Conservation (phyloP, 1,140 invertebrate species). For the Eumaeus atala region DNA sequence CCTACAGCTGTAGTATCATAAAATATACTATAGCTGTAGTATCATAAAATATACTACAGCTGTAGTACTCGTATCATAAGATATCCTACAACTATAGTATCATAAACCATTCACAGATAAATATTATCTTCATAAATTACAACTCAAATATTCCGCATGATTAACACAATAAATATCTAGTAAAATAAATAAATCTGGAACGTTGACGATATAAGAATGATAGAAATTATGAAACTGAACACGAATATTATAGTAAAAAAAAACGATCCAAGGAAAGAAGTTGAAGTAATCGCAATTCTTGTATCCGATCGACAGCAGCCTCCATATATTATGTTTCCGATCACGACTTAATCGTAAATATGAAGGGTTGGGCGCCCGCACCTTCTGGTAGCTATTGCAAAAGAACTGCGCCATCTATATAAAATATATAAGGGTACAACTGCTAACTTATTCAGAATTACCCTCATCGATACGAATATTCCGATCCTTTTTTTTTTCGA, state of each 20-base stretch:
- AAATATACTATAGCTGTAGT: too few species aligned
- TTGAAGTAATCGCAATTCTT: slow-evolving; percentile 12
- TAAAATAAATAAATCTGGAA: too few species aligned
- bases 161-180: too few species aligned
- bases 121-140: too few species aligned
- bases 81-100: too few species aligned
- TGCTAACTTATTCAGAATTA: slow-evolving; percentile 28
- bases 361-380: slow-evolving; percentile 56
- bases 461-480: slow-evolving; percentile 10
- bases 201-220: too few species aligned
- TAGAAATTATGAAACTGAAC: too few species aligned
- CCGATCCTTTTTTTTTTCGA: slow-evolving; percentile 11
- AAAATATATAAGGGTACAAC: slow-evolving; percentile 53
- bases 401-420: slow-evolving; percentile 59
- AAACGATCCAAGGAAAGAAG: slow-evolving; percentile 11
- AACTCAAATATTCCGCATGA: too few species aligned
- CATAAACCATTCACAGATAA: too few species aligned
- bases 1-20: too few species aligned
- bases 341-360: slow-evolving; percentile 69
- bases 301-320: slow-evolving; percentile 46
- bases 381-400: slow-evolving; percentile 67
- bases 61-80: too few species aligned
- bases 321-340: slow-evolving; percentile 61
- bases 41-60: too few species aligned
- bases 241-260: slow-evolving; percentile 15